Percentiles rank a stretch among this genome's conserved stretches.
Evolutionary conservation across 2,888 invertebrate species (phyloP).

Genomic region (Rhamnusium bicolor): DNA sequence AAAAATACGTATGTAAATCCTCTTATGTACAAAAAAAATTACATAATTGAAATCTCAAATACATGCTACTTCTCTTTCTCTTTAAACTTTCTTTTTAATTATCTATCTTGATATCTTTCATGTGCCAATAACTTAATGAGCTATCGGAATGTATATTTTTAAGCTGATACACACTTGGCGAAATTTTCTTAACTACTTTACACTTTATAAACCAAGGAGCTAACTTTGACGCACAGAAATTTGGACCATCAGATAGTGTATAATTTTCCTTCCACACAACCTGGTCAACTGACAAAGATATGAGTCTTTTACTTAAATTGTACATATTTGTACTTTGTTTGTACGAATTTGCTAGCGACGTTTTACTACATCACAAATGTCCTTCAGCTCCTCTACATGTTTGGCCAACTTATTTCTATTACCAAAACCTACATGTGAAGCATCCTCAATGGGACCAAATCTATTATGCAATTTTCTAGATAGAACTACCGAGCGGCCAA

Average conservation of each 20-base stretch:
- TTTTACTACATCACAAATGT: conserved; percentile 15
- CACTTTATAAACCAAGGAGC: conserved; percentile 41
- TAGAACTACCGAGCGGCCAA: conserved; percentile 30
- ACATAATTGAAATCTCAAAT: too few relatives aligned
- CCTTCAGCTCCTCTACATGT: conserved; percentile 21
- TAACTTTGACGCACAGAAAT: conserved; percentile 43
- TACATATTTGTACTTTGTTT: conserved; percentile 27
- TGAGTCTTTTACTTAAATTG: conserved; percentile 29
- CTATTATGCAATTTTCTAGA: conserved; percentile 21
- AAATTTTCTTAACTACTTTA: conserved; percentile 10
- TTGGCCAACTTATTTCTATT: conserved; percentile 3
- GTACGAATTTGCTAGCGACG: conserved; percentile 27
- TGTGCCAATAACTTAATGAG: conserved; percentile 10
- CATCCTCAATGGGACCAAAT: background rate
- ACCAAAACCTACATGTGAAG: background rate
- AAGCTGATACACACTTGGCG: conserved; percentile 18
- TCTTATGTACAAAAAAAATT: too few relatives aligned
- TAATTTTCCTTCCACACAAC: conserved; percentile 38
- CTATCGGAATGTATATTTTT: background rate
- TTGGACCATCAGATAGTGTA: conserved; percentile 38
- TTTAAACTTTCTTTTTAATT: conserved; percentile 6
- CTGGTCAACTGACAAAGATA: conserved; percentile 18
- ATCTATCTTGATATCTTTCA: conserved; percentile 32
- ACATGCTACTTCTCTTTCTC: too few relatives aligned
- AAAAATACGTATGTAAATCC: too few relatives aligned